These are phyloP conservation scores for Zoanthus gigantus DNA, from an alignment of 92 coral and sea anemone genomes.

Conservation along the genomic window DNA sequence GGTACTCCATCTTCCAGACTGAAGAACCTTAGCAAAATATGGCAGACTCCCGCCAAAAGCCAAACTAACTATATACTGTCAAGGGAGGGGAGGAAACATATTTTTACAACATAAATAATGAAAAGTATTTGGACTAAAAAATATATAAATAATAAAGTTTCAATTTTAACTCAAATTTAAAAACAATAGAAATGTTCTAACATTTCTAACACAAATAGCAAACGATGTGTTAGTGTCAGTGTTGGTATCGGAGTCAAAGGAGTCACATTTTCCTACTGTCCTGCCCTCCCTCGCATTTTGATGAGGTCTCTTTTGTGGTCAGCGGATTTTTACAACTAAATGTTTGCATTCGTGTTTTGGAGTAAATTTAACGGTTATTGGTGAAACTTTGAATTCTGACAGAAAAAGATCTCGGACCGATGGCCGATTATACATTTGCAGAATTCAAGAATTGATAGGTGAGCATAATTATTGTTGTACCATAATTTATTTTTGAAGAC, in stretches of 20 bases:
- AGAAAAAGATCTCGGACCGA: slow-evolving; percentile 4
- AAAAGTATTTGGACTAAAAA: background rate
- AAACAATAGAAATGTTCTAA: background rate
- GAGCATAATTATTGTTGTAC: background rate
- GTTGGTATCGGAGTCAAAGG: background rate
- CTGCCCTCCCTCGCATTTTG: background rate
- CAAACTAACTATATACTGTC: background rate
- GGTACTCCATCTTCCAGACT: slow-evolving; percentile 49
- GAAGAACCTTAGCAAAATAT: background rate
- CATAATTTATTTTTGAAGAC: background rate
- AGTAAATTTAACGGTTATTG: slow-evolving; percentile 2
- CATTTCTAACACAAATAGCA: no score
- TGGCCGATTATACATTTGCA: slow-evolving; percentile 2
- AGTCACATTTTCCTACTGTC: background rate
- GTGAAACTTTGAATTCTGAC: slow-evolving; percentile 14
- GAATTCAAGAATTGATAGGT: background rate
- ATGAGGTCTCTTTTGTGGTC: slow-evolving; percentile 27
- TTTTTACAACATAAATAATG: background rate
- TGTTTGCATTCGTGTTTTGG: slow-evolving; percentile 36
- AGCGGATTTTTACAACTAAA: slow-evolving; percentile 13
- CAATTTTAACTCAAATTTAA: background rate
- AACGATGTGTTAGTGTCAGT: background rate
- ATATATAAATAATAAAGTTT: background rate
- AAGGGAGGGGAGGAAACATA: background rate
- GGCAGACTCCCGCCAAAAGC: slow-evolving; percentile 31